A percentile compares a stretch with the other conserved stretches of the same genome.
Conservation (phyloP, 2,888 invertebrate species). For the Yponomeuta evonymella region DNA sequence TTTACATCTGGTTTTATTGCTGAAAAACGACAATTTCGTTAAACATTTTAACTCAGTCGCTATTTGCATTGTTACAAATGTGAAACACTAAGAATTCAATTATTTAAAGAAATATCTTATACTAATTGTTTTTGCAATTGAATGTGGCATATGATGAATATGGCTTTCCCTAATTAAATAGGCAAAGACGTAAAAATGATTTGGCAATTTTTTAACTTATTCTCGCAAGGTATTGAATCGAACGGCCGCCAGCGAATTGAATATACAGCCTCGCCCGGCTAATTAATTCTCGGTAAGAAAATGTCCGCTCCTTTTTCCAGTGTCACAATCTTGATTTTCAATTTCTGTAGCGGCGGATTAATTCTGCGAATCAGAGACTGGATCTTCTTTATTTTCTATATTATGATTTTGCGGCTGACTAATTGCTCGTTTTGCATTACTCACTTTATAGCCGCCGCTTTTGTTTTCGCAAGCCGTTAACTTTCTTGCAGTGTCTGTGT, state of each 20-base stretch:
- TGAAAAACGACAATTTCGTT: neutral
- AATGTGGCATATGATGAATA: no score
- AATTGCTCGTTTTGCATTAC: neutral
- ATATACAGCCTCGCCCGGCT: conserved; percentile 36
- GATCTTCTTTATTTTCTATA: conserved; percentile 31
- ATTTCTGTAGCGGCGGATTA: conserved; percentile 55
- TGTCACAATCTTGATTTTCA: conserved; percentile 54
- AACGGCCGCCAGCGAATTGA: conserved; percentile 37
- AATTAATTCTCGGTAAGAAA: conserved; percentile 55
- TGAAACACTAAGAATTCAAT: neutral
- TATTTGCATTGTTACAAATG: neutral
- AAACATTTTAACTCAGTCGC: neutral
- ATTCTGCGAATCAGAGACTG: conserved; percentile 43
- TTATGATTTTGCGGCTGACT: neutral
- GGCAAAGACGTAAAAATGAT: no score
- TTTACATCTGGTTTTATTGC: neutral
- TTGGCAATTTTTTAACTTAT: neutral
- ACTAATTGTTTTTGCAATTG: neutral
- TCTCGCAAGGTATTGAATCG: conserved; percentile 16
- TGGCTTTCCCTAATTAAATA: no score
- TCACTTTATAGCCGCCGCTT: conserved; percentile 10
- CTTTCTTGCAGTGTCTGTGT: conserved; percentile 21
- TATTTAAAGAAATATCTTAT: no score
- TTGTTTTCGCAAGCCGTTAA: conserved; percentile 8
- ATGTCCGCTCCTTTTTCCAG: conserved; percentile 41